phyloP scores from a whole-genome alignment of 2,888 invertebrate genomes.

The Diploptera punctata region DNA sequence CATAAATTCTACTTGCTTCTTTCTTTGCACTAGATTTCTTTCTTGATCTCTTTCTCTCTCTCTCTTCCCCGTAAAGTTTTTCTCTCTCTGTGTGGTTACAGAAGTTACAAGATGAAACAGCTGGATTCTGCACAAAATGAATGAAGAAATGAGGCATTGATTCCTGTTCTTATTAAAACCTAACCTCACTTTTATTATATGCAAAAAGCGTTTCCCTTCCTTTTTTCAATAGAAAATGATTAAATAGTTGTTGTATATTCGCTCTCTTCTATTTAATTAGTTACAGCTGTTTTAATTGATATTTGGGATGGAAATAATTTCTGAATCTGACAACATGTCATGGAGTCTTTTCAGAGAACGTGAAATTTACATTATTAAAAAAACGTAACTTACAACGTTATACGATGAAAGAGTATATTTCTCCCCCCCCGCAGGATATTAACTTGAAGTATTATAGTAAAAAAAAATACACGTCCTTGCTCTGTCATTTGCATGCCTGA shows the following conservation, averaged over 20 bases:
- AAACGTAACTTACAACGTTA: too few species aligned
- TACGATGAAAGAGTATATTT: neutral
- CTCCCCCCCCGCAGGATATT: neutral
- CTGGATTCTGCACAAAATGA: conserved; percentile 7
- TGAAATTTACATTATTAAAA: neutral
- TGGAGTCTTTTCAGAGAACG: neutral
- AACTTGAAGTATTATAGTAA: neutral
- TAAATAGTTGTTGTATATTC: neutral
- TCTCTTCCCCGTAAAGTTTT: neutral
- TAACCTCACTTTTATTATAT: neutral
- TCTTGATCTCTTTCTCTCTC: neutral
- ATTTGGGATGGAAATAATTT: conserved; percentile 3
- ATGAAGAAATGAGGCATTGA: conserved; percentile 16
- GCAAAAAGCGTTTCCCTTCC: neutral
- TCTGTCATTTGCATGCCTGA: too few species aligned
- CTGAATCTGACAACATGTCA: conserved; percentile 10
- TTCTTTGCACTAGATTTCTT: too few species aligned
- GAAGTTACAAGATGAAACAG: conserved; percentile 16
- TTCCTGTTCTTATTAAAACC: conserved; percentile 11
- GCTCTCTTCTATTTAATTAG: neutral
- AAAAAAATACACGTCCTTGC: too few species aligned
- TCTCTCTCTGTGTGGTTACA: neutral
- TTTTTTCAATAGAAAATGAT: neutral
- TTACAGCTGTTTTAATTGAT: conserved; percentile 6
- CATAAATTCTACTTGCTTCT: too few species aligned